A percentile compares a stretch with the other conserved stretches of the same genome.
Conservation (phyloP, 2,888 invertebrate species). For the Pristionchus mayeri region DNA sequence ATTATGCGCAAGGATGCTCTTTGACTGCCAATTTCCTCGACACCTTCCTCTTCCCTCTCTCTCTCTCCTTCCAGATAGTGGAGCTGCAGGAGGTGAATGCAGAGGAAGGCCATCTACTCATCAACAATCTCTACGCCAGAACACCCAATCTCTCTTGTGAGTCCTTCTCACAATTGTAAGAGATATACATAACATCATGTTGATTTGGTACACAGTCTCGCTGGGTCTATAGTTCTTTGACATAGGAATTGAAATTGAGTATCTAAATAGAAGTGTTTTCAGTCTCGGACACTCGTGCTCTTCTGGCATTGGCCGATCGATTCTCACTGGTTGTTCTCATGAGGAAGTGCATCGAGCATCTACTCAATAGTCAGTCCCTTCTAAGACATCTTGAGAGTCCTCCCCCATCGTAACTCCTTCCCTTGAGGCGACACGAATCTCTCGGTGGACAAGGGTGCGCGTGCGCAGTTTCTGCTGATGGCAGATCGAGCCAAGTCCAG, state of each 20-base stretch:
- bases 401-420: too few relatives aligned
- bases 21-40: too few relatives aligned
- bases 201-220: too few relatives aligned
- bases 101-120: conserved; percentile 41
- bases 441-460: neutral
- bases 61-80: neutral
- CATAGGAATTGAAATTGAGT: too few relatives aligned
- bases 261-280: neutral
- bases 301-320: conserved; percentile 28
- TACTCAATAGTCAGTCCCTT: neutral
- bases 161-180: neutral
- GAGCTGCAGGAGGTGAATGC: conserved; percentile 18
- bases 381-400: too few relatives aligned
- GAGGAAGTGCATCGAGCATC: conserved; percentile 38
- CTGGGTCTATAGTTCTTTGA: too few relatives aligned
- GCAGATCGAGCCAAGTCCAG: conserved; percentile 15
- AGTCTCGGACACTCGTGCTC: conserved; percentile 4
- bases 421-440: neutral
- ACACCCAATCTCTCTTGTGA: conserved; percentile 15
- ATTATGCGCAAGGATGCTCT: too few relatives aligned
- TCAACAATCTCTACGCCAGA: conserved; percentile 6
- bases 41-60: too few relatives aligned
- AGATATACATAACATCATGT: too few relatives aligned
- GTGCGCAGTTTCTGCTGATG: conserved; percentile 33
- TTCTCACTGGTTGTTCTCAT: conserved; percentile 27